A percentile compares a stretch with the other conserved stretches of the same genome.
These are phyloP conservation scores for Pomatorhinus ruficollis DNA, from an alignment of 2,113 vertebrate genomes.

Conservation along the genomic window DNA sequence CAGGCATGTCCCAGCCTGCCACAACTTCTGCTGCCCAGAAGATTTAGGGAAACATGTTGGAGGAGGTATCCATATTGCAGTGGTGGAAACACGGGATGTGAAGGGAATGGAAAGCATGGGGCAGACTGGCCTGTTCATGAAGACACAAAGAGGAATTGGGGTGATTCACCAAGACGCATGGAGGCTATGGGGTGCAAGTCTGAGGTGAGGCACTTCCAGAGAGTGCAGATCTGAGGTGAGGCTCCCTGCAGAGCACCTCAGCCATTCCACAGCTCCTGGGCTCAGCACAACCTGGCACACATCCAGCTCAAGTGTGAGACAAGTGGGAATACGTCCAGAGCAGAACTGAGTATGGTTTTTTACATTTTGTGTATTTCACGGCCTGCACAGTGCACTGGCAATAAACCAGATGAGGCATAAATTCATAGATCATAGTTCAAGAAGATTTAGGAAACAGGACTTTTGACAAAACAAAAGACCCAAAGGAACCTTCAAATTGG, in stretches of 20 bases:
- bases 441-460: not conserved
- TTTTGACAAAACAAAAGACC: not conserved
- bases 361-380: not conserved
- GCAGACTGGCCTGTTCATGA: rapidly evolving
- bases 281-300: rapidly evolving
- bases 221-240: not conserved
- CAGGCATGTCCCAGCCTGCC: not conserved
- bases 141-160: not conserved
- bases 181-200: not conserved
- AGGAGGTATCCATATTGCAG: rapidly evolving
- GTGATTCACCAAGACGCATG: not conserved
- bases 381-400: not conserved
- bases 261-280: not conserved
- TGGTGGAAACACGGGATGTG: not conserved
- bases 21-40: not conserved
- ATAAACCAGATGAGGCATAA: not conserved
- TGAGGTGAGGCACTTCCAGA: not conserved
- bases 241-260: not conserved
- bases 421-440: not conserved
- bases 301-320: not conserved
- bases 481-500: not conserved
- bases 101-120: not conserved
- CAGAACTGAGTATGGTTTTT: not conserved
- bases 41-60: not conserved
- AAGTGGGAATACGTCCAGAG: rapidly evolving